These are phyloP conservation scores for Ectemnius lituratus DNA, from an alignment of 2,888 invertebrate genomes.

Conservation along the genomic window DNA sequence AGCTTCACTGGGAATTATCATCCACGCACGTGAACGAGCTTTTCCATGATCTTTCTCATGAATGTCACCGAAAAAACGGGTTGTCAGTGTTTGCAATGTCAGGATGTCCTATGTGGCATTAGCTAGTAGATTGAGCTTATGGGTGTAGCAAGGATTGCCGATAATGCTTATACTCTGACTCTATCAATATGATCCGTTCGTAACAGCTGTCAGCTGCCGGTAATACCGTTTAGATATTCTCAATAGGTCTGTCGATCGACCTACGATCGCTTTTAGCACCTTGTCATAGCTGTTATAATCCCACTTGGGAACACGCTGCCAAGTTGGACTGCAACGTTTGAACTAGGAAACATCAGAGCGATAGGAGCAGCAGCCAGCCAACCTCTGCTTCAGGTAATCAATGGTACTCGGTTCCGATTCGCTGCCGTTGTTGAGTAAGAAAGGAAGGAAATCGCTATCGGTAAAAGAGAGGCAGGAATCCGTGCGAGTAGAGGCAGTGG, in stretches of 20 bases:
- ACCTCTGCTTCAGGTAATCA: too few species aligned
- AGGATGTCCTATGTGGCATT: conserved; percentile 2
- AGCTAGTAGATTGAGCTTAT: too few species aligned
- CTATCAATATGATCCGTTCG: conserved; percentile 19
- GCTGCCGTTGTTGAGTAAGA: too few species aligned
- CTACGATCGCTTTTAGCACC: background rate
- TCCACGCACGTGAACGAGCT: conserved; percentile 19
- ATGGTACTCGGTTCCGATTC: too few species aligned
- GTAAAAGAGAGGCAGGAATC: too few species aligned
- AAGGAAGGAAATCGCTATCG: too few species aligned
- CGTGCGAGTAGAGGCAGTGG: too few species aligned
- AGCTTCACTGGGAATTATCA: conserved; percentile 26
- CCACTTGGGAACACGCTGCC: background rate
- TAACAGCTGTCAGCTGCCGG: conserved; percentile 26
- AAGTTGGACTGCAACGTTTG: background rate
- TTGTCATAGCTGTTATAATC: too few species aligned
- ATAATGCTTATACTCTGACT: background rate
- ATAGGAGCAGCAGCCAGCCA: too few species aligned
- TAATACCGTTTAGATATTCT: conserved; percentile 24
- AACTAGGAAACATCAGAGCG: too few species aligned
- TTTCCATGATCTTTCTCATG: conserved; percentile 44
- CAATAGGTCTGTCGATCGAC: background rate
- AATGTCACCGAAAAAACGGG: conserved; percentile 24
- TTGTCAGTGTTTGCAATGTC: conserved; percentile 4
- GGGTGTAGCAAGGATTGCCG: too few species aligned